These are phyloP conservation scores for Leucoraja ocellata DNA, from an alignment of 2,797 vertebrate genomes.

Conservation along the genomic window DNA sequence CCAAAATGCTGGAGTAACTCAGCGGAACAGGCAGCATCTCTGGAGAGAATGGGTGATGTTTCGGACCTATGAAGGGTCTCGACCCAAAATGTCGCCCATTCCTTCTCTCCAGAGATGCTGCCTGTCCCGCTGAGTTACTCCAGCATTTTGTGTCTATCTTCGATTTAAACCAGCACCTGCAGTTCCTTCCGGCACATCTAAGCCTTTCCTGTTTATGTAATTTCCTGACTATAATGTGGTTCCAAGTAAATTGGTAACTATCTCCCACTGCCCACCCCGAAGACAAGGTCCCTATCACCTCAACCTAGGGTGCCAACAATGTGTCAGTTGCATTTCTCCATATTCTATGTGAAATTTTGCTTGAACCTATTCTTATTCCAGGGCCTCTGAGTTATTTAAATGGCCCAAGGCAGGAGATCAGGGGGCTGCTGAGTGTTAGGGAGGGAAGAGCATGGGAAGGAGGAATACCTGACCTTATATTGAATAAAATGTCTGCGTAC, in stretches of 20 bases:
- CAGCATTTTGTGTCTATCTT: no score
- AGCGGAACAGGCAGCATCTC: no score
- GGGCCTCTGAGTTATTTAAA: not conserved
- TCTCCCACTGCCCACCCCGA: not conserved
- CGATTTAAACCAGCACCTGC: no score
- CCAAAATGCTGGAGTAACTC: no score
- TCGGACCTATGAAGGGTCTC: no score
- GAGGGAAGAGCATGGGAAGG: not conserved
- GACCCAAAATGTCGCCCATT: no score
- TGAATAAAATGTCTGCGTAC: not conserved
- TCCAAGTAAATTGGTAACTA: not conserved
- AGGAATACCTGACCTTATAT: not conserved
- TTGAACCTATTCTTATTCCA: not conserved
- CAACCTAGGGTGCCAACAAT: not conserved
- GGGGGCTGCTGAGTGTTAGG: not conserved
- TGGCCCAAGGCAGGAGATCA: not conserved
- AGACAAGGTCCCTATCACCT: not conserved
- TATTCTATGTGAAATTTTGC: not conserved
- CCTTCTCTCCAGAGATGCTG: no score
- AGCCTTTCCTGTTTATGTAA: no score
- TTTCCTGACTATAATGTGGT: no score
- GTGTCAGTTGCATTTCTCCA: not conserved
- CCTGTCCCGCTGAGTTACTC: no score
- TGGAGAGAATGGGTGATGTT: no score
- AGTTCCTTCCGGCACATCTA: no score